These are phyloP conservation scores for Palythoa heliodiscus DNA, from an alignment of 92 coral and sea anemone genomes.

Conservation along the genomic window DNA sequence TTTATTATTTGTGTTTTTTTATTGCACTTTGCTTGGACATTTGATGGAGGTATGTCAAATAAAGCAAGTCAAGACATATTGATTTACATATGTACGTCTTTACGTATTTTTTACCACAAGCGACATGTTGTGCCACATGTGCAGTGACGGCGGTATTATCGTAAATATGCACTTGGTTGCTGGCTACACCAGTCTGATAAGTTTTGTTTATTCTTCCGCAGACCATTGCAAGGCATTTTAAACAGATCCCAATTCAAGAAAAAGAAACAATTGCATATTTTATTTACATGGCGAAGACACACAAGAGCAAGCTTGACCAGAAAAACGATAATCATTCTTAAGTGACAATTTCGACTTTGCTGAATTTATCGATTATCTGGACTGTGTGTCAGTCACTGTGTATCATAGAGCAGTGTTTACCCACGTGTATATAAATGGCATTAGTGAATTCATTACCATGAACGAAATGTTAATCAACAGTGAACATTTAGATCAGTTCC, in stretches of 20 bases:
- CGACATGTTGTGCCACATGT: too few relatives aligned
- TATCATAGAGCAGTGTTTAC: constrained; percentile 31
- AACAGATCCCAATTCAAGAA: constrained; percentile 91
- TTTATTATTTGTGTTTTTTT: too few relatives aligned
- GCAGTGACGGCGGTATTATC: too few relatives aligned
- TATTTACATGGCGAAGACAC: constrained; percentile 96
- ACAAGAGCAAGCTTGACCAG: constrained; percentile 94
- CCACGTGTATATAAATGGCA: constrained; percentile 26
- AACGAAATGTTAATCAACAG: neutral
- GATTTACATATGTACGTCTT: too few relatives aligned
- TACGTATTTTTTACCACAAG: too few relatives aligned
- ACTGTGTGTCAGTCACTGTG: constrained; percentile 26
- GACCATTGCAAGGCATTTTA: constrained; percentile 96
- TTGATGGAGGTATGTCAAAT: too few relatives aligned
- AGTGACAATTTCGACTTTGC: neutral
- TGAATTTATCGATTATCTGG: constrained; percentile 24
- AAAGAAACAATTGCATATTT: constrained; percentile 92
- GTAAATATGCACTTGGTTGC: neutral
- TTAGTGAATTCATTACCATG: neutral
- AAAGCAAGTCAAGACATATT: too few relatives aligned
- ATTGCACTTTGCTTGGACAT: too few relatives aligned
- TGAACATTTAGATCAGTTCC: neutral
- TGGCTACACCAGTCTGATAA: constrained; percentile 1
- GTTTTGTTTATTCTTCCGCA: constrained; percentile 39
- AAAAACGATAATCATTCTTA: constrained; percentile 76